phyloP scores from a whole-genome alignment of 1,140 invertebrate species.

The Bombus superbus region DNA sequence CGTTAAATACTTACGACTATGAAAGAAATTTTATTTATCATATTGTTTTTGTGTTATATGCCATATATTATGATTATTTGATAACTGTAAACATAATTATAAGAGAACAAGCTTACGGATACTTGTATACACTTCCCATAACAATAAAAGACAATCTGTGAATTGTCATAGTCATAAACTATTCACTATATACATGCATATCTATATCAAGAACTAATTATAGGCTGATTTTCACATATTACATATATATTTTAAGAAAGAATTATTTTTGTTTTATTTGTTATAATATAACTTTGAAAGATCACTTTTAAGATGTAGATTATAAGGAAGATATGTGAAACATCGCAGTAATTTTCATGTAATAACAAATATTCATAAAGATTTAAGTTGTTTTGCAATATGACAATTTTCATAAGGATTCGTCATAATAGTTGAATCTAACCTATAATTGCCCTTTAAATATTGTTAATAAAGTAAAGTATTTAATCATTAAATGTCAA shows the following conservation, averaged over 20 bases:
- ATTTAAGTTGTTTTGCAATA: not conserved
- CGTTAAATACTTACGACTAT: slow-evolving; percentile 30
- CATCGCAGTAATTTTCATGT: not conserved
- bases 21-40: slow-evolving; percentile 41
- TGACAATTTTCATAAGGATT: slow-evolving; percentile 5
- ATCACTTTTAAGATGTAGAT: not conserved
- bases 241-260: not conserved
- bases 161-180: slow-evolving; percentile 33
- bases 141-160: not conserved
- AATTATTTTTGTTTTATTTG: not conserved
- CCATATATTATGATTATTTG: not conserved
- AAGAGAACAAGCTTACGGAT: not conserved
- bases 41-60: slow-evolving; percentile 31
- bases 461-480: not conserved
- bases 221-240: slow-evolving; percentile 37
- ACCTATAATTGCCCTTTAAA: not conserved
- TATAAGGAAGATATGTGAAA: not conserved
- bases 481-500: not conserved
- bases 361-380: not conserved
- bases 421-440: slow-evolving; percentile 3
- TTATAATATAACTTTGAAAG: not conserved
- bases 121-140: not conserved
- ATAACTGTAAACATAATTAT: slow-evolving; percentile 9
- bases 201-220: slow-evolving; percentile 12
- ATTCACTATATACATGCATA: slow-evolving; percentile 18